Conservation (phyloP, 2,888 invertebrate genomes). For the Parnassius glacialis region DNA sequence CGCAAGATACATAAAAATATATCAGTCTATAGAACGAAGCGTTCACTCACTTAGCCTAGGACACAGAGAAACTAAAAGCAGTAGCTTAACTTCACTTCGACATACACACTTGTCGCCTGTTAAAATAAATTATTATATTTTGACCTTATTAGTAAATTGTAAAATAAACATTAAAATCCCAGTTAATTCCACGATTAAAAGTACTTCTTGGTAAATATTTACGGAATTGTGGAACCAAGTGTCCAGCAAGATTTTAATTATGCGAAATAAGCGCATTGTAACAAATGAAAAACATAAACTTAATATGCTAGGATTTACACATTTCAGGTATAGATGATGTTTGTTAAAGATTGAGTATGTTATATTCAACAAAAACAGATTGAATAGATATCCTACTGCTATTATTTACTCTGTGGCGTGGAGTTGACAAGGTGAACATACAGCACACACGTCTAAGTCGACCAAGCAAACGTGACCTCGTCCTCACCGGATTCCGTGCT, state of each 20-base stretch:
- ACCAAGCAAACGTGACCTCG: no score
- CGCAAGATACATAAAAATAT: constrained; percentile 74
- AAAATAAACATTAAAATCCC: no score
- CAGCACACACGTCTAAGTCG: not conserved
- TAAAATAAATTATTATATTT: no score
- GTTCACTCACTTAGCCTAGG: constrained; percentile 73
- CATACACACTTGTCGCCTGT: not conserved
- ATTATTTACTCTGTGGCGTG: not conserved
- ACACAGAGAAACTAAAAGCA: constrained; percentile 39
- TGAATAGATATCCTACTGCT: not conserved
- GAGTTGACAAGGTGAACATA: not conserved
- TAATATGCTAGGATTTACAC: no score
- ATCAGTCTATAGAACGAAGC: constrained; percentile 75
- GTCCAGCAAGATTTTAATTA: not conserved
- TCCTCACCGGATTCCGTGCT: no score
- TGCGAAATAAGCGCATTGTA: no score
- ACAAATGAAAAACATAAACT: no score
- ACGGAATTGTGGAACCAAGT: not conserved
- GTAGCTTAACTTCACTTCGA: constrained; percentile 34
- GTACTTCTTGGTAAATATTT: not conserved
- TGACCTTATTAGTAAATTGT: no score
- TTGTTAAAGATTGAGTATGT: no score
- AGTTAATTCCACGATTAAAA: no score
- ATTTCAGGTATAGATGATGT: no score
- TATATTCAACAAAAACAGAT: not conserved